phyloP scores from a whole-genome alignment of 2,797 vertebrate species.

The Crenuchus spilurus region DNA sequence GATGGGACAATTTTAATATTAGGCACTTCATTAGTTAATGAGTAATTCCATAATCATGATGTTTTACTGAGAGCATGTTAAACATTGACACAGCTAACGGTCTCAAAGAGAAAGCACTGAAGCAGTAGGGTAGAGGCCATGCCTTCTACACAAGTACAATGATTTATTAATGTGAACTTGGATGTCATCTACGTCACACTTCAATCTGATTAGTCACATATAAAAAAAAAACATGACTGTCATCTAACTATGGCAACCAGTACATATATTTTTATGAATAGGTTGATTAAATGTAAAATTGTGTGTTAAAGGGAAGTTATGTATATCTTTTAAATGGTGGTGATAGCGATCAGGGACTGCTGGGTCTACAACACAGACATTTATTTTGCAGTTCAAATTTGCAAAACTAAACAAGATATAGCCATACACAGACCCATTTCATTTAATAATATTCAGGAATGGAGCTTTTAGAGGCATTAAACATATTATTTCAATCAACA shows the following conservation, averaged over 20 bases:
- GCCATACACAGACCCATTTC: too few species aligned
- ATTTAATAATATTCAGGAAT: too few species aligned
- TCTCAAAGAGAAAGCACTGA: background rate
- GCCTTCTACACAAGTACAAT: background rate
- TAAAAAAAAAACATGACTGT: background rate
- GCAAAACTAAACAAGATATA: too few species aligned
- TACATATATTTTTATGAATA: background rate
- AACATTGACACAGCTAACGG: conserved; percentile 17
- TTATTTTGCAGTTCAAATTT: too few species aligned
- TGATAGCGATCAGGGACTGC: too few species aligned
- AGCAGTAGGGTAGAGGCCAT: conserved; percentile 18
- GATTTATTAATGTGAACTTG: background rate
- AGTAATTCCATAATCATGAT: background rate
- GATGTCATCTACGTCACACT: background rate
- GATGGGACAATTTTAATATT: background rate
- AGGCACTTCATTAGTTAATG: background rate
- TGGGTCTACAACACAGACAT: too few species aligned
- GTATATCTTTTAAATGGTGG: too few species aligned
- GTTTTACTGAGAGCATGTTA: background rate
- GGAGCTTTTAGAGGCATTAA: too few species aligned
- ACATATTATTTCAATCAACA: too few species aligned
- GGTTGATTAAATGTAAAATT: too few species aligned
- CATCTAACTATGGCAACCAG: too few species aligned
- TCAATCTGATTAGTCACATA: background rate
- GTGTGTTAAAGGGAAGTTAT: too few species aligned